phyloP scores from a whole-genome alignment of 2,113 vertebrate species.

The Zosterops pallidus region DNA sequence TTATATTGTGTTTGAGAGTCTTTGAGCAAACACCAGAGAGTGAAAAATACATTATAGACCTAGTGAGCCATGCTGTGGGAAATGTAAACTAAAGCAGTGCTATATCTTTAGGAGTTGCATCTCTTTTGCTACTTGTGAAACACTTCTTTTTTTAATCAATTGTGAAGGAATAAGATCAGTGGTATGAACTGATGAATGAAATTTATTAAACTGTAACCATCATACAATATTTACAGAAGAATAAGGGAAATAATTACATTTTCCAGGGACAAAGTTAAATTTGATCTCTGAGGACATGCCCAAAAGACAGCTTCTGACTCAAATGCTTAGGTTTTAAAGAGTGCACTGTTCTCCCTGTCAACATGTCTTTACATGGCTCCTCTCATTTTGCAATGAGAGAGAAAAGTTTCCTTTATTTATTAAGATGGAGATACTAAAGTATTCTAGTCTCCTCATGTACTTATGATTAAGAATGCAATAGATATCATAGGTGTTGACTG shows the following conservation, averaged over 20 bases:
- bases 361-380: not conserved
- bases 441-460: not conserved
- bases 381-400: not conserved
- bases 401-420: constrained; percentile 1
- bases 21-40: constrained; percentile 65
- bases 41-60: constrained; percentile 66
- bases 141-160: constrained; percentile 38
- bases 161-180: constrained; percentile 21
- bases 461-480: constrained; percentile 17
- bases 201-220: constrained; percentile 10
- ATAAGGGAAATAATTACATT: not conserved
- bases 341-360: not conserved
- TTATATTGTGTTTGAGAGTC: constrained; percentile 67
- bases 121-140: constrained; percentile 35
- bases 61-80: constrained; percentile 3
- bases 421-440: not conserved
- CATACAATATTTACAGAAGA: constrained; percentile 27
- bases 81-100: constrained; percentile 41
- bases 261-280: not conserved
- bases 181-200: constrained; percentile 8
- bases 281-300: not conserved
- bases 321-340: not conserved
- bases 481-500: not conserved
- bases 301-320: not conserved
- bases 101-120: constrained; percentile 48